These are phyloP conservation scores for Heliconius charithonia DNA, from an alignment of 2,888 invertebrate species.

Conservation along the genomic window DNA sequence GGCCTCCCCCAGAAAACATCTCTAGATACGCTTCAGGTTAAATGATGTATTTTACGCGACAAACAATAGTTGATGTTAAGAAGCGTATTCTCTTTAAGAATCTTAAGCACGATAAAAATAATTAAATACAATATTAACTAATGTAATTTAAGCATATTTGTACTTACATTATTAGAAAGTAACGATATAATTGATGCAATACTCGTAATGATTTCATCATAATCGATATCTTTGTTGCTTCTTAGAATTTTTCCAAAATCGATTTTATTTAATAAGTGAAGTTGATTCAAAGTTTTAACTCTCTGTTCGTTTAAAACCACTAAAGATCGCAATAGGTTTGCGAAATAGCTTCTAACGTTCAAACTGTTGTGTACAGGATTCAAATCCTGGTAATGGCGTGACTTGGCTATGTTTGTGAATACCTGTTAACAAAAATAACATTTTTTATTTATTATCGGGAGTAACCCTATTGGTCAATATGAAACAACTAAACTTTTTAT, in stretches of 20 bases:
- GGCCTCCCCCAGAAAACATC: no score
- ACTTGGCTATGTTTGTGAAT: background rate
- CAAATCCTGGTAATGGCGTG: background rate
- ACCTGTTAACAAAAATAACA: background rate
- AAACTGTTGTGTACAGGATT: background rate
- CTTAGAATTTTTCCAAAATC: slow-evolving; percentile 48
- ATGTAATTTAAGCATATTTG: background rate
- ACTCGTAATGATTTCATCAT: slow-evolving; percentile 42
- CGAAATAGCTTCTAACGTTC: slow-evolving; percentile 42
- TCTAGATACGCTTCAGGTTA: no score
- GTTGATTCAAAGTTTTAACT: slow-evolving; percentile 52
- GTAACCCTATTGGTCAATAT: no score
- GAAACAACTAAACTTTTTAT: no score
- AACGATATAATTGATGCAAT: slow-evolving; percentile 22
- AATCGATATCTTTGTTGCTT: slow-evolving; percentile 31
- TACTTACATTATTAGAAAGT: slow-evolving; percentile 34
- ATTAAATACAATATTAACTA: background rate
- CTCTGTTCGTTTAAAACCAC: slow-evolving; percentile 57
- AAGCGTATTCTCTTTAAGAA: no score
- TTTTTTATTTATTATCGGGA: background rate
- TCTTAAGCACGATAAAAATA: no score
- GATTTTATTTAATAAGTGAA: slow-evolving; percentile 53
- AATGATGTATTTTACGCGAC: no score
- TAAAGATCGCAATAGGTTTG: slow-evolving; percentile 54
- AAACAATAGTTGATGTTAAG: no score